These are phyloP conservation scores for Salvator merianae DNA, from an alignment of 2,113 vertebrate species.

Conservation along the genomic window DNA sequence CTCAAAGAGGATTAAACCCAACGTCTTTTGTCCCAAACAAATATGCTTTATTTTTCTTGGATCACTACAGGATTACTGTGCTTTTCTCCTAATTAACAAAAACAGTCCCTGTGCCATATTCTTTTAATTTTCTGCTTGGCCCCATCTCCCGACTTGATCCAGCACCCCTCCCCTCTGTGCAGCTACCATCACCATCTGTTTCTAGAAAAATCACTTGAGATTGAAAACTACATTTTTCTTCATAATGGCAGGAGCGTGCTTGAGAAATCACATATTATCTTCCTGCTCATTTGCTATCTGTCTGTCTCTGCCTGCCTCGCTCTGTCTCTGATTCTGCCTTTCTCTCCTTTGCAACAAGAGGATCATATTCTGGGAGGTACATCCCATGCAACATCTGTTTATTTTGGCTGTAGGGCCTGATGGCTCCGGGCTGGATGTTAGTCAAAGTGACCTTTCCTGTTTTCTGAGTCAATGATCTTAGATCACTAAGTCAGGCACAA, in stretches of 20 bases:
- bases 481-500: constrained; percentile 51
- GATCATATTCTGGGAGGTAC: constrained; percentile 40
- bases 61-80: constrained; percentile 32
- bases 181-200: background rate
- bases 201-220: background rate
- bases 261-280: constrained; percentile 42
- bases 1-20: constrained; percentile 64
- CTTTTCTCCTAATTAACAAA: constrained; percentile 55
- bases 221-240: constrained; percentile 6
- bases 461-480: constrained; percentile 59
- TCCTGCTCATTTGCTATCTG: background rate
- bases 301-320: background rate
- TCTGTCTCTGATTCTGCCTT: constrained; percentile 23
- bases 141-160: background rate
- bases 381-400: constrained; percentile 57
- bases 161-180: background rate
- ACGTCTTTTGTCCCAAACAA: constrained; percentile 61
- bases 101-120: constrained; percentile 19
- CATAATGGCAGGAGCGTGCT: constrained; percentile 18
- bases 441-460: constrained; percentile 74
- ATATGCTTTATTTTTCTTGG: constrained; percentile 60
- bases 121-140: background rate
- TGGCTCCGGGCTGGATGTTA: constrained; percentile 47
- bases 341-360: constrained; percentile 58
- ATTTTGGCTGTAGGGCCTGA: constrained; percentile 60